phyloP scores from a whole-genome alignment of 2,113 vertebrate genomes.

The Perca fluviatilis region DNA sequence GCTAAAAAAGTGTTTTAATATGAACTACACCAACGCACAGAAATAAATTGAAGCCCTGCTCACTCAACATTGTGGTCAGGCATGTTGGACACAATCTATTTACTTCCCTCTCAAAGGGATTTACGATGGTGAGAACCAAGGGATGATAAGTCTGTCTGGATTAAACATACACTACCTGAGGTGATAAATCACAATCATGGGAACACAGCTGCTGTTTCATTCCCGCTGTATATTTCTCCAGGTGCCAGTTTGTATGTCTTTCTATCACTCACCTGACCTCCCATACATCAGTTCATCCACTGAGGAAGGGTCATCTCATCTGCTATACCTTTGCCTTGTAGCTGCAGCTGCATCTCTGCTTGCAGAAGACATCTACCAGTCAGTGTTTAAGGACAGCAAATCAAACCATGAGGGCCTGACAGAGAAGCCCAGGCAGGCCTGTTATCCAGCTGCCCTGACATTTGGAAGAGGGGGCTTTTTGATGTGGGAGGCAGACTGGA shows the following conservation, averaged over 20 bases:
- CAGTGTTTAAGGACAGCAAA: constrained; percentile 33
- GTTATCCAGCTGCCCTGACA: constrained; percentile 66
- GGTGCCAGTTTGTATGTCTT: constrained; percentile 25
- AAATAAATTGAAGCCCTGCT: constrained; percentile 59
- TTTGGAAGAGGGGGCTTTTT: constrained; percentile 63
- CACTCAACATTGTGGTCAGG: constrained; percentile 14
- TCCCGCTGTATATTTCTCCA: constrained; percentile 37
- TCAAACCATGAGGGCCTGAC: constrained; percentile 13
- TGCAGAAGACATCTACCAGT: constrained; percentile 26
- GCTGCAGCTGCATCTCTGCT: neutral
- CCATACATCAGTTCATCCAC: constrained; percentile 16
- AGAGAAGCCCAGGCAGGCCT: constrained; percentile 25
- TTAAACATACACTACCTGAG: constrained; percentile 43
- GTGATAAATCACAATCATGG: constrained; percentile 56
- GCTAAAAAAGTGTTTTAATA: constrained; percentile 13
- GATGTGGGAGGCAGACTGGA: constrained; percentile 54
- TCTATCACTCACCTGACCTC: constrained; percentile 20
- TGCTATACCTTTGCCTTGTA: neutral
- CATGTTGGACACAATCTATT: constrained; percentile 41
- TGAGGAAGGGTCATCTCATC: neutral
- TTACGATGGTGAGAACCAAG: constrained; percentile 27
- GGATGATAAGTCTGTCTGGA: constrained; percentile 23
- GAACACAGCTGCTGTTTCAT: constrained; percentile 34
- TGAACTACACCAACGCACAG: constrained; percentile 11
- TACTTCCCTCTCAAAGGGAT: constrained; percentile 1